A percentile compares a stretch with the other conserved stretches of the same genome.
Evolutionary conservation across 2,113 vertebrate species (phyloP).

Genomic region (Myiopsitta monachus): DNA sequence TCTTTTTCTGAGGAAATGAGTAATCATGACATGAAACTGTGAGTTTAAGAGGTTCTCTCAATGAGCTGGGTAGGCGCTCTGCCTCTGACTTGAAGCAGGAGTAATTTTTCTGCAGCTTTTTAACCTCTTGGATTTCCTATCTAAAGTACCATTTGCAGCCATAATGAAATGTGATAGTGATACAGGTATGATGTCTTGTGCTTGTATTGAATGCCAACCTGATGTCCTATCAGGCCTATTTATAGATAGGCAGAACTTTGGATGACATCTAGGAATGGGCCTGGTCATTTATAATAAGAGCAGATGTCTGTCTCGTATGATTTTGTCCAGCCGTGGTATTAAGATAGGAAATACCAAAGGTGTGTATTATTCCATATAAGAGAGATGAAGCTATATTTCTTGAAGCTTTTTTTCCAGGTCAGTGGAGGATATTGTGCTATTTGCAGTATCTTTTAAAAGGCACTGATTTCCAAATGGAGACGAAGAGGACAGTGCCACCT

Average conservation of each 20-base stretch:
- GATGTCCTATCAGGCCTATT: neutral
- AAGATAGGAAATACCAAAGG: neutral
- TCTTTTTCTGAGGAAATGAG: neutral
- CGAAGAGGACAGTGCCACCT: neutral
- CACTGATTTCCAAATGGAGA: neutral
- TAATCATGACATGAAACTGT: fast-evolving
- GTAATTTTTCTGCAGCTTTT: neutral
- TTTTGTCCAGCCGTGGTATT: neutral
- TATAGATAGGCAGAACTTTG: neutral
- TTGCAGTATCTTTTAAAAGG: neutral
- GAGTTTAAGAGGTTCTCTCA: neutral
- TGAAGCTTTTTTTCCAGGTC: neutral
- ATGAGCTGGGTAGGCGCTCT: neutral
- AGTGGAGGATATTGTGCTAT: neutral
- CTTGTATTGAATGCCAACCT: neutral
- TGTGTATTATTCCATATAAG: neutral
- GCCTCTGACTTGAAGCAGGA: neutral
- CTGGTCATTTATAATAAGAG: neutral
- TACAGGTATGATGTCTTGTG: neutral
- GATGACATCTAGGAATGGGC: neutral
- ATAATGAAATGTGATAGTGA: neutral
- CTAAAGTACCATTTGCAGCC: neutral
- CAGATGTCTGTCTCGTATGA: neutral
- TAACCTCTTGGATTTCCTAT: neutral
- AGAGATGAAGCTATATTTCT: neutral